phyloP scores from a whole-genome alignment of 2,113 vertebrate genomes.

The Sorex fumeus region DNA sequence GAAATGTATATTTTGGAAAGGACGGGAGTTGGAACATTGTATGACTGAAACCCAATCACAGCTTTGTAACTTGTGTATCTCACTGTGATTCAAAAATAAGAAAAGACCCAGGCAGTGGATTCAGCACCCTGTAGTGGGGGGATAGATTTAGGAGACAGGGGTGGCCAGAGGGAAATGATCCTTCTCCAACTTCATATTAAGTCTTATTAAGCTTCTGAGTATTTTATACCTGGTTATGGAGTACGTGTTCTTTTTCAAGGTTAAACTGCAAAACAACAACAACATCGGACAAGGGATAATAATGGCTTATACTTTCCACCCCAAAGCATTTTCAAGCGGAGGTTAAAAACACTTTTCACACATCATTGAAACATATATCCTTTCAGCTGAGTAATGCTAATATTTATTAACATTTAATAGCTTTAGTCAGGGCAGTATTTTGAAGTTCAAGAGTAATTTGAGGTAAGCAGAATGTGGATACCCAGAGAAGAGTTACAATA shows the following conservation, averaged over 20 bases:
- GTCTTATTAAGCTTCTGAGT: conserved; percentile 34
- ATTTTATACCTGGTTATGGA: conserved; percentile 22
- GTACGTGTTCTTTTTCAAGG: conserved; percentile 72
- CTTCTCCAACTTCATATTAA: conserved; percentile 21
- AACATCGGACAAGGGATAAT: conserved; percentile 47
- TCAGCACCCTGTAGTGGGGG: neutral
- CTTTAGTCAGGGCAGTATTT: conserved; percentile 67
- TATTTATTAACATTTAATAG: conserved; percentile 79
- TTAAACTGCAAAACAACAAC: conserved; percentile 75
- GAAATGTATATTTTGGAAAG: no score
- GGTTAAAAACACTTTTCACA: conserved; percentile 60
- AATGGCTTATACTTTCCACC: conserved; percentile 64
- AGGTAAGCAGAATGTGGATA: conserved; percentile 62
- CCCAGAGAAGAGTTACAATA: conserved; percentile 14
- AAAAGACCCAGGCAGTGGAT: neutral
- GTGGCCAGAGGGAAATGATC: neutral
- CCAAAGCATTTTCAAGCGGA: conserved; percentile 62
- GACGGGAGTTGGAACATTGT: no score
- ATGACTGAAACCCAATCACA: no score
- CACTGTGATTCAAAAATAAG: no score
- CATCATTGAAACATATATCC: conserved; percentile 71
- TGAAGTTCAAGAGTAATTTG: conserved; percentile 74
- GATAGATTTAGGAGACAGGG: no score
- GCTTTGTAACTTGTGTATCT: no score
- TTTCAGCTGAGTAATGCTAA: conserved; percentile 70